Conservation (phyloP, 2,797 vertebrate species). For the Harpagifer antarcticus region DNA sequence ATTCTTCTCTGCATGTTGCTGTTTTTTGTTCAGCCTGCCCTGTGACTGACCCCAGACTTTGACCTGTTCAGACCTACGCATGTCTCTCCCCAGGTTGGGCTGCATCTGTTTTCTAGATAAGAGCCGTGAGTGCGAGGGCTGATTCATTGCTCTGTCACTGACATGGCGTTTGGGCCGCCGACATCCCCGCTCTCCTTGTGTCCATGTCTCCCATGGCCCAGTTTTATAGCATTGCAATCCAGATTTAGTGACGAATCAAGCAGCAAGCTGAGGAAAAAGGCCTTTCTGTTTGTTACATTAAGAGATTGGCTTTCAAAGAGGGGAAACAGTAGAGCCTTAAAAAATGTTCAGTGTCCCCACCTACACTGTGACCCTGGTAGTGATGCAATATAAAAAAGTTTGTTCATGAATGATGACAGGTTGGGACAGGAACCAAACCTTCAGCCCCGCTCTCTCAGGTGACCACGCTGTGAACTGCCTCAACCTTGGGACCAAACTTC, state of each 20-base stretch:
- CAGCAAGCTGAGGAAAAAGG: constrained; percentile 39
- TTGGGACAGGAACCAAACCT: constrained; percentile 51
- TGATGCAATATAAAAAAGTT: constrained; percentile 52
- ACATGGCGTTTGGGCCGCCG: constrained; percentile 60
- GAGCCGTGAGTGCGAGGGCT: constrained; percentile 49
- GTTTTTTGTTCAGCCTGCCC: constrained; percentile 63
- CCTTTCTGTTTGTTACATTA: constrained; percentile 81
- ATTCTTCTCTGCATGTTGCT: constrained; percentile 15
- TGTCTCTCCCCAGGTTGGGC: constrained; percentile 51
- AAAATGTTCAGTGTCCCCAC: constrained; percentile 49
- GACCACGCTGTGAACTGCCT: constrained; percentile 52
- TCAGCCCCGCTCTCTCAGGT: constrained; percentile 22
- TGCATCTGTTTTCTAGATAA: constrained; percentile 85
- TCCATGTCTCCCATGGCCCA: constrained; percentile 54
- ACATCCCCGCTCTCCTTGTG: constrained; percentile 59
- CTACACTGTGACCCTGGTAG: constrained; percentile 65
- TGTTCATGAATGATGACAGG: constrained; percentile 63
- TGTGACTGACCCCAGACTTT: constrained; percentile 59
- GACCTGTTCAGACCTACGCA: constrained; percentile 61
- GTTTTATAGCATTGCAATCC: constrained; percentile 68
- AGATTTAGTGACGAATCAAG: constrained; percentile 79
- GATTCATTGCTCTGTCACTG: constrained; percentile 82
- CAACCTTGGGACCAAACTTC: constrained; percentile 54
- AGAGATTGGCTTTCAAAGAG: constrained; percentile 66
- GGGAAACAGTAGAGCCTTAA: constrained; percentile 47